Percentiles rank a stretch among this genome's conserved stretches.
These are phyloP conservation scores for Glomeris maerens DNA, from an alignment of 1,140 invertebrate genomes.

Conservation along the genomic window DNA sequence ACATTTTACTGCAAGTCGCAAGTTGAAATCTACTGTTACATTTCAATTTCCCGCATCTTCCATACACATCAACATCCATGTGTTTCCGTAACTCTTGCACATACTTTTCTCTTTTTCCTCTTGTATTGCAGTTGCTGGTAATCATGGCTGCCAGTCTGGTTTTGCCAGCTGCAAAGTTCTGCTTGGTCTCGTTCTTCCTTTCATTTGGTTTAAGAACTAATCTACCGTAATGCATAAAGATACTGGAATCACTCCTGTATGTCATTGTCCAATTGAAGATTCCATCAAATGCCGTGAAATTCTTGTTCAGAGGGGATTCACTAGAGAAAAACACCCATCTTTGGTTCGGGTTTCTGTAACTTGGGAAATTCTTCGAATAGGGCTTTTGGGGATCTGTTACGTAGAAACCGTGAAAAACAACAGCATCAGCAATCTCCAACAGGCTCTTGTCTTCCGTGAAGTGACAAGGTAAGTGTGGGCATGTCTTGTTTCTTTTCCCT, in stretches of 20 bases:
- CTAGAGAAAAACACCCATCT: neutral
- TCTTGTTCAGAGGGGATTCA: neutral
- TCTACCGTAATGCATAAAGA: constrained; percentile 33
- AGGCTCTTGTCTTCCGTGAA: neutral
- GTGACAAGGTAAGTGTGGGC: neutral
- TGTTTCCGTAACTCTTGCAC: constrained; percentile 26
- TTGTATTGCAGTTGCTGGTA: no score
- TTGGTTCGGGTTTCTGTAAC: neutral
- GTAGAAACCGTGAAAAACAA: neutral
- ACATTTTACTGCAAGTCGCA: constrained; percentile 18
- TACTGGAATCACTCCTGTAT: constrained; percentile 40
- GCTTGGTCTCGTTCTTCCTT: constrained; percentile 17
- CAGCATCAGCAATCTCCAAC: neutral
- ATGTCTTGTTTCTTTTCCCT: no score
- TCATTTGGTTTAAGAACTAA: constrained; percentile 21
- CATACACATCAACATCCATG: constrained; percentile 34
- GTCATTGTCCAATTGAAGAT: constrained; percentile 47
- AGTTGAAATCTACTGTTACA: constrained; percentile 12
- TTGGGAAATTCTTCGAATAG: neutral
- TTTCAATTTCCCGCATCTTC: constrained; percentile 24
- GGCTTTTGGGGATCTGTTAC: neutral
- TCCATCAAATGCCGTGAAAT: neutral
- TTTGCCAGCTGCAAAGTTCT: constrained; percentile 13
- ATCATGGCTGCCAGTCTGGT: no score
- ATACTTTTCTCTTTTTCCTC: no score